These are phyloP conservation scores for Protobothrops mucrosquamatus DNA, from an alignment of 2,113 vertebrate genomes.

Conservation along the genomic window DNA sequence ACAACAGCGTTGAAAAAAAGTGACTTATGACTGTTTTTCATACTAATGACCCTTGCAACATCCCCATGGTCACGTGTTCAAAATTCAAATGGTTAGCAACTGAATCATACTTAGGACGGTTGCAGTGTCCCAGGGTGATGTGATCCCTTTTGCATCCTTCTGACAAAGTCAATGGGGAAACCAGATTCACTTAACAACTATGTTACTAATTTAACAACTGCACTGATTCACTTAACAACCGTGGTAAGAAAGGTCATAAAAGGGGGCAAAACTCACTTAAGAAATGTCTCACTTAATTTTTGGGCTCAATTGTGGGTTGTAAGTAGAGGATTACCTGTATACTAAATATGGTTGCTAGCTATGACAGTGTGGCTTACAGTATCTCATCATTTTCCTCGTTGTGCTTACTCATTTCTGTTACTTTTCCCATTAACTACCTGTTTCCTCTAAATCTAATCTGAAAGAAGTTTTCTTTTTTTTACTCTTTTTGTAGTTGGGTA, in stretches of 20 bases:
- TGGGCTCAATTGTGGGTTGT: background rate
- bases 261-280: background rate
- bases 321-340: background rate
- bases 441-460: conserved; percentile 17
- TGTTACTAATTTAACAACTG: too few species aligned
- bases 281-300: background rate
- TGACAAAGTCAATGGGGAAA: background rate
- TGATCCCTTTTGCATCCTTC: background rate
- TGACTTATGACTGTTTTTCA: background rate
- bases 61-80: background rate
- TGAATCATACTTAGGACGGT: background rate
- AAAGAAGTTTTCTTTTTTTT: conserved; percentile 34
- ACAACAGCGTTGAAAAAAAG: background rate
- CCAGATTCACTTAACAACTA: background rate
- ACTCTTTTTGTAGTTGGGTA: conserved; percentile 80
- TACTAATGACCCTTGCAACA: background rate
- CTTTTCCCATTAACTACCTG: background rate
- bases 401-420: background rate
- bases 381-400: background rate
- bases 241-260: background rate
- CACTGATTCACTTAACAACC: background rate
- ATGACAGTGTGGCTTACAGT: background rate
- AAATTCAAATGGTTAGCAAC: background rate
- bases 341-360: background rate
- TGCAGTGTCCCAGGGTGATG: background rate